These are phyloP conservation scores for Agonopterix heracliana DNA, from an alignment of 2,888 invertebrate genomes.

Conservation along the genomic window DNA sequence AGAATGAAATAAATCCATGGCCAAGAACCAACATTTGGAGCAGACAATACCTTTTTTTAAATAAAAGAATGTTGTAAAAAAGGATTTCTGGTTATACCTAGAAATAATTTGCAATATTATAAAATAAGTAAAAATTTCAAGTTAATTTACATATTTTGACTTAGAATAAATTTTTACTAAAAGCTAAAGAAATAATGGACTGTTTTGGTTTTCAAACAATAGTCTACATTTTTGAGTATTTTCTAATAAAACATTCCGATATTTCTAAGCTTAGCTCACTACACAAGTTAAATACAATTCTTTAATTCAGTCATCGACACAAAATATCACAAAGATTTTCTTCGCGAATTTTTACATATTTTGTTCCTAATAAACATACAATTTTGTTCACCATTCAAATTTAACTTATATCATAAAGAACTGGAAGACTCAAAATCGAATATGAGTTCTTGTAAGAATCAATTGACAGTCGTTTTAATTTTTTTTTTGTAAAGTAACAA, in stretches of 20 bases:
- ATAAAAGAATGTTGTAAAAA: too few relatives aligned
- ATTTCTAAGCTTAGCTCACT: not conserved
- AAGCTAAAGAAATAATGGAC: not conserved
- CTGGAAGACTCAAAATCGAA: too few relatives aligned
- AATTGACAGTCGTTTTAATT: too few relatives aligned
- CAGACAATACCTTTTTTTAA: too few relatives aligned
- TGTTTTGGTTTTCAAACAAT: not conserved
- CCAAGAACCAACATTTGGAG: too few relatives aligned
- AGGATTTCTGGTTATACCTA: too few relatives aligned
- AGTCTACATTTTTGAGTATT: not conserved
- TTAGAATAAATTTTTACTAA: slow-evolving; percentile 28
- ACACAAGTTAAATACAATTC: slow-evolving; percentile 4
- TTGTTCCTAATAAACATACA: not conserved
- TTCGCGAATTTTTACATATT: not conserved
- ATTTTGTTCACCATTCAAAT: too few relatives aligned
- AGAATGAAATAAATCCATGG: too few relatives aligned
- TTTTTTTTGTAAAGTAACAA: too few relatives aligned
- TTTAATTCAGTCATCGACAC: slow-evolving; percentile 31
- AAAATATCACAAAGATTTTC: slow-evolving; percentile 16
- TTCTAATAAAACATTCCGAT: not conserved
- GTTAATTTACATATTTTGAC: slow-evolving; percentile 25
- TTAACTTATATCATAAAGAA: too few relatives aligned
- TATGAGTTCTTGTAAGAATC: too few relatives aligned
- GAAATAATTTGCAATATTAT: too few relatives aligned
- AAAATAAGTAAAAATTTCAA: not conserved